A percentile compares a stretch with the other conserved stretches of the same genome.
phyloP scores from a whole-genome alignment of 2,797 vertebrate species.

The Clarias platycephalus region DNA sequence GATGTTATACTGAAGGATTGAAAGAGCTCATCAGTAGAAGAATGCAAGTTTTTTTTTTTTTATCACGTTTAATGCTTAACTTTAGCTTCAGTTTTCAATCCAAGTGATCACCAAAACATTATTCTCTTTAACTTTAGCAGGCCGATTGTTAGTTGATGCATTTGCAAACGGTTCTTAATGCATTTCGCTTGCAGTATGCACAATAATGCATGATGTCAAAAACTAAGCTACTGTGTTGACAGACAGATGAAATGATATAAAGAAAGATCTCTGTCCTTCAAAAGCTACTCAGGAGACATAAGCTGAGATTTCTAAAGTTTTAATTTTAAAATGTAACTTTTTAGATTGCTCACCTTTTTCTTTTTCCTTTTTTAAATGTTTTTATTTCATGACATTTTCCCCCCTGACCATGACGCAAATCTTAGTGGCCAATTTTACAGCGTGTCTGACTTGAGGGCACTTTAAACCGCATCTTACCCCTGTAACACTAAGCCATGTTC shows the following conservation, averaged over 20 bases:
- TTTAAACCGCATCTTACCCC: too few relatives aligned
- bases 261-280: background rate
- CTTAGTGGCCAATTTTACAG: background rate
- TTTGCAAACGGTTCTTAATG: background rate
- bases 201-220: background rate
- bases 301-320: background rate
- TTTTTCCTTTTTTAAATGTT: too few relatives aligned
- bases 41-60: too few relatives aligned
- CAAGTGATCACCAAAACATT: background rate
- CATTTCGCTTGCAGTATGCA: background rate
- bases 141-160: background rate
- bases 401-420: background rate
- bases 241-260: background rate
- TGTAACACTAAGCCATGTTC: too few relatives aligned
- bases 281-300: background rate
- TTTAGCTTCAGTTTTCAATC: background rate
- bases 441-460: background rate
- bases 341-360: background rate
- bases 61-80: background rate
- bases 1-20: conserved; percentile 30
- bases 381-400: too few relatives aligned
- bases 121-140: background rate
- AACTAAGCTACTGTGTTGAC: background rate
- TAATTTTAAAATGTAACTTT: background rate
- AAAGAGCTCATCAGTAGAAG: conserved; percentile 19